phyloP scores from a whole-genome alignment of 2,888 invertebrate species.

The Yponomeuta evonymella region DNA sequence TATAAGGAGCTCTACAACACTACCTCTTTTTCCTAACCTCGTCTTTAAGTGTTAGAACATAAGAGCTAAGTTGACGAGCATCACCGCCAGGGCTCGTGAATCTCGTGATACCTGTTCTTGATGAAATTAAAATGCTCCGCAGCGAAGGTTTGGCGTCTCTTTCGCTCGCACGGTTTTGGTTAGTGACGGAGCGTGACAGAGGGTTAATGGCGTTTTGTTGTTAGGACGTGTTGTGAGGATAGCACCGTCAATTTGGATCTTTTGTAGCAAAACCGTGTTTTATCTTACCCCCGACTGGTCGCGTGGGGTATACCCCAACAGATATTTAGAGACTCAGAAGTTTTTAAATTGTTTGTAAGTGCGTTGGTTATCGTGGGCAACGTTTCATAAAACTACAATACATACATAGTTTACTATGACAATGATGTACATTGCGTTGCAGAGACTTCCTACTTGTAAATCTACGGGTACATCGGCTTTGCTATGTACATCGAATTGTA shows the following conservation, averaged over 20 bases:
- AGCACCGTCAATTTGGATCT: background rate
- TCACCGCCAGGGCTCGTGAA: background rate
- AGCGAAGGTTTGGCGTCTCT: background rate
- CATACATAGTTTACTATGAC: too few species aligned
- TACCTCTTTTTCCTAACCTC: background rate
- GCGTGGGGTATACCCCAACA: too few species aligned
- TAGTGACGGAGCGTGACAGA: background rate
- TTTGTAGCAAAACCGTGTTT: background rate
- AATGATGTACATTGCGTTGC: too few species aligned
- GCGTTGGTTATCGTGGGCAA: too few species aligned
- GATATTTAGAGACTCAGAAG: too few species aligned
- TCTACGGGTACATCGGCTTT: too few species aligned
- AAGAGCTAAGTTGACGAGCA: background rate
- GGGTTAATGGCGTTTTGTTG: background rate
- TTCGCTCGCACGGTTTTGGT: background rate
- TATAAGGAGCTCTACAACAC: conserved; percentile 26
- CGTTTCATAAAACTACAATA: too few species aligned
- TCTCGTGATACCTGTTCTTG: background rate
- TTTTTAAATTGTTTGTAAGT: too few species aligned
- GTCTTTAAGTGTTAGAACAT: background rate
- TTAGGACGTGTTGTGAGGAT: background rate
- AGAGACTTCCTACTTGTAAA: too few species aligned
- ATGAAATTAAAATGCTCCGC: background rate
- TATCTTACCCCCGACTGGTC: background rate
- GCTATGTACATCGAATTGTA: too few species aligned